phyloP scores from a whole-genome alignment of 1,140 invertebrate species.

The Pteromalus puparum region DNA sequence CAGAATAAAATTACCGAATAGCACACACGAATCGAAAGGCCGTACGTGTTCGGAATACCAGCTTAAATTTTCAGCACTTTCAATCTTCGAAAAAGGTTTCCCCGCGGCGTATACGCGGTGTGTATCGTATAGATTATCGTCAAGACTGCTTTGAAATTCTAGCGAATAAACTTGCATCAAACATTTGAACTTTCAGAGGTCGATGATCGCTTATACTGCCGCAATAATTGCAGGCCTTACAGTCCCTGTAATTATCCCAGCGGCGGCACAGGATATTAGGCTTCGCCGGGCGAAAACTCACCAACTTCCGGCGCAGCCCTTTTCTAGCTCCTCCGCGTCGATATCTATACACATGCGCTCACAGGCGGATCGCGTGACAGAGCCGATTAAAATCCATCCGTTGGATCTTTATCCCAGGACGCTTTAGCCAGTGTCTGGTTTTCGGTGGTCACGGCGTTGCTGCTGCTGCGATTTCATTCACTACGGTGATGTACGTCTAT shows the following conservation, averaged over 20 bases:
- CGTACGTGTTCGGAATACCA: neutral
- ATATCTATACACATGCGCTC: neutral
- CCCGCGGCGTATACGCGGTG: no score
- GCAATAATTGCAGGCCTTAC: no score
- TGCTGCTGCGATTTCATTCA: neutral
- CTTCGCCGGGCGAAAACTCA: neutral
- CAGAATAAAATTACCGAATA: neutral
- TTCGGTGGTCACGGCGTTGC: neutral
- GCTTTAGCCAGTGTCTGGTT: neutral
- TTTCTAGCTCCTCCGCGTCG: neutral
- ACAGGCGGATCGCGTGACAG: neutral
- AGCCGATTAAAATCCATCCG: slow-evolving; percentile 21
- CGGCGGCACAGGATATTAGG: neutral
- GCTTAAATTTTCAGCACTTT: neutral
- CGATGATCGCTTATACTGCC: no score
- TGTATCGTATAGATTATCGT: neutral
- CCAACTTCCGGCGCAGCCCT: neutral
- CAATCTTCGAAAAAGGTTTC: neutral
- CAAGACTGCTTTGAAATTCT: neutral
- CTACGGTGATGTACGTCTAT: neutral
- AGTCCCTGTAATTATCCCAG: neutral
- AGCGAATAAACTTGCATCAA: neutral
- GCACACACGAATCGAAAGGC: neutral
- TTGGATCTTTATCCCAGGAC: slow-evolving; percentile 8
- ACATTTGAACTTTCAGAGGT: no score